Evolutionary conservation across 2,113 vertebrate genomes (phyloP), one percentile per base, ranked within the genome.

Genomic region (Pao palembangensis): DNA sequence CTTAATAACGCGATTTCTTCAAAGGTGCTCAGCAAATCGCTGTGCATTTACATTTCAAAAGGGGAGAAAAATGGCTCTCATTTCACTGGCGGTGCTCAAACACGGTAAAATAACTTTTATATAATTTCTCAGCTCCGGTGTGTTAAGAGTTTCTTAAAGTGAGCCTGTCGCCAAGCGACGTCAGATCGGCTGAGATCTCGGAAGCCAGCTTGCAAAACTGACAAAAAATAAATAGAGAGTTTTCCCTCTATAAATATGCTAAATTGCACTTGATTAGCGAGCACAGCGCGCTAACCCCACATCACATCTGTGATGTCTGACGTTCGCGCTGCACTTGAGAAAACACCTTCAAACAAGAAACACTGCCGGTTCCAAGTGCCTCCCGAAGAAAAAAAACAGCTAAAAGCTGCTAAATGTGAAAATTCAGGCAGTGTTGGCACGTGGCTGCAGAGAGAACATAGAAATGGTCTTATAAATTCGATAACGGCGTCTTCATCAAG

Each of bases 31-130:
- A 73, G 85, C 78, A 89, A 87, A 92, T 89, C 77, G 73, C 71
- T 53, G 52, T 0, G 49, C 80, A 90, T 91, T 91, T 90, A 83
- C 87, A 90, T 90, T 90, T 91, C 85, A 92, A 90, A 91, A 85
- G 87, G 34, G 34, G 72, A 84, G 84, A 85, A 82, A 83, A 84
- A 84, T 82, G 83, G 80, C 87, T 88, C 89, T 90, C 81, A 89
- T 89, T 91, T 89, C 75, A 74, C 76, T 38, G 34, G 34, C 34
- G 34, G 10, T 31, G 28, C 28, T 83, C 78, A 76, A 51, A 82
- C 82, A 61, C 25, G 34, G 34, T 1, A 38, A 38, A 12, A 38
- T 38, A 38, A 38, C 34, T 38, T 38, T 38, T 38, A 10, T 28
- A 28, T 28, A 28, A 28, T 38, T 38, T 38, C 34, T 38, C 34